Percentiles rank a stretch among this genome's conserved stretches.
phyloP scores from a whole-genome alignment of 2,888 invertebrate species.

The Anaspis maculata region DNA sequence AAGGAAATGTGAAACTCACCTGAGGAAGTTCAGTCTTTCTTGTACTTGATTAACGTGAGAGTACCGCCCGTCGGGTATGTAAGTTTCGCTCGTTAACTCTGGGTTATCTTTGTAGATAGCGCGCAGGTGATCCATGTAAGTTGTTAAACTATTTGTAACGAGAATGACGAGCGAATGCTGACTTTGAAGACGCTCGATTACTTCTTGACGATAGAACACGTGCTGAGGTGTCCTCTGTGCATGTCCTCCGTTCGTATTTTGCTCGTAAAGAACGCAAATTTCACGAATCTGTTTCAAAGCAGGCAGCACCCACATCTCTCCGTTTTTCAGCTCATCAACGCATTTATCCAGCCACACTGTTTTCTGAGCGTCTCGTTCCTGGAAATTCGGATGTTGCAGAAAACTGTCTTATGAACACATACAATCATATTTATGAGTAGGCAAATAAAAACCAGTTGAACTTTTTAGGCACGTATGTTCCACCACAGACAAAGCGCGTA shows the following conservation, averaged over 20 bases:
- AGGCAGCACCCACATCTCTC: constrained; percentile 85
- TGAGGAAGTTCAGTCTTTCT: constrained; percentile 84
- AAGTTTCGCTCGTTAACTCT: constrained; percentile 68
- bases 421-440: too few species aligned
- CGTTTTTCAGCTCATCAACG: constrained; percentile 85
- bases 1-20: constrained; percentile 20
- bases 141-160: constrained; percentile 84
- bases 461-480: too few species aligned
- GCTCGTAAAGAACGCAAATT: constrained; percentile 91
- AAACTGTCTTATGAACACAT: too few species aligned
- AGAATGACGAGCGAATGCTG: constrained; percentile 89
- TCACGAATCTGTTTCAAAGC: constrained; percentile 92
- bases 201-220: constrained; percentile 48
- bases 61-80: constrained; percentile 80
- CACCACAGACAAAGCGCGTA: too few species aligned
- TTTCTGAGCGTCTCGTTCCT: constrained; percentile 89
- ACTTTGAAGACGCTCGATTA: constrained; percentile 80
- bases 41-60: constrained; percentile 89
- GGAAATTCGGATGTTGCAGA: too few species aligned
- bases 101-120: constrained; percentile 59
- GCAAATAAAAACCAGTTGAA: too few species aligned
- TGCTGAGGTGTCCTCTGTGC: constrained; percentile 49
- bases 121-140: constrained; percentile 83
- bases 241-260: constrained; percentile 54
- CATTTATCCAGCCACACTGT: constrained; percentile 91